Evolutionary conservation across 2,113 vertebrate genomes (phyloP), one percentile per base, ranked within the genome.

Genomic region (Mobula hypostoma): DNA sequence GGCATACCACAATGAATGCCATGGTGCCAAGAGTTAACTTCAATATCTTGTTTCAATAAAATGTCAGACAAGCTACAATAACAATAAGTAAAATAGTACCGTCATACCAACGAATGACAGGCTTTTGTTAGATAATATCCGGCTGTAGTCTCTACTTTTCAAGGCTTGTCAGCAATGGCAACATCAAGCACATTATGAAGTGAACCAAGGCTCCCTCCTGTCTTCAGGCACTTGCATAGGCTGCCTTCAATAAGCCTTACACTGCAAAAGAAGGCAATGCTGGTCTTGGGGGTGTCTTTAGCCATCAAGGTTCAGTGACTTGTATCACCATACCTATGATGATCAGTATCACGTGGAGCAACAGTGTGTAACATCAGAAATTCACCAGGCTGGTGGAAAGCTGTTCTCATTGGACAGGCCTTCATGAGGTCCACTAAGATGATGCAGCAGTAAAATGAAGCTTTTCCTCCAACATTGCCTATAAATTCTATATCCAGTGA

Each of bases 41-140:
- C 72, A 74, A 58, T 66, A 90, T 90, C 61, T 66, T 90, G 58
- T 90, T 66, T 66, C 85, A 66, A 66, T 32, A 90, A 90, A 90
- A 90, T 90, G 61, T 90, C 85, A 90, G 85, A 66, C 85, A 90
- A 32, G 85, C 85, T 66, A 90, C 85, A 90, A 66, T 19, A 90
- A 88, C 58, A 63, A 90, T 90, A 90, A 90, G 66, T 36, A 68
- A 90, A 66, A 63, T 19, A 19, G 85, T 9, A 63, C 29, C n/a
- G 5, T 7, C 85, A 90, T 32, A n/a, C n/a, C 85, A 68, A 61
- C 1, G 32, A 12, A 68, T 90, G 61, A 90, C 85, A 66, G 85
- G n/a, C 29, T 90, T 90, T 61, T 68, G 61, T 66, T 90, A 32
- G 85, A 36, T 66, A 63, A 90, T 66, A 66, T 66, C n/a, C 61